Evolutionary conservation across 2,113 vertebrate species (phyloP), one percentile per base, ranked within the genome.

Genomic region (Phyllopteryx taeniolatus): DNA sequence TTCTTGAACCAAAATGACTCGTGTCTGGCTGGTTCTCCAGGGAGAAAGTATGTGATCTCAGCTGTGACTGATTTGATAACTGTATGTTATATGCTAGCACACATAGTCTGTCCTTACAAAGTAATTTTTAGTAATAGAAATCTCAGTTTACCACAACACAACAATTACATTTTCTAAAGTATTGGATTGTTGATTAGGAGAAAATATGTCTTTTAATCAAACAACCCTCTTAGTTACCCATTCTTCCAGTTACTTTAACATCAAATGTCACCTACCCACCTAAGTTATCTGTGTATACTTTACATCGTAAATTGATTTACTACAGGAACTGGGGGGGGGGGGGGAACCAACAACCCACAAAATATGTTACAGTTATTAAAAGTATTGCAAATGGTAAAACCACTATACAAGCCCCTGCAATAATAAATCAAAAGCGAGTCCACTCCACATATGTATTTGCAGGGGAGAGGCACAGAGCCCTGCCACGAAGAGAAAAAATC

Each of bases 1-100:
- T 59, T 14, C 17, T 17, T 79, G 66, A 79, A 75, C 74, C 65
- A 42, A 64, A 47, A 73, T 7, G 72, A 73, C 79, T 74, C 12
- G 19, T 77, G 77, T 78, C 77, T 81, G 43, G 35, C 43, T 11
- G 7, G 20, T 20, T 79, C 72, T 51, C 53, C 39, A 22, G 19
- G 60, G 63, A 53, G 19, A 46, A 71, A 69, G 67, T 73, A 71
- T 71, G 69, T 74, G 73, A 76, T 71, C 56, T 71, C 83, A 72
- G 60, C 74, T 74, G 72, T 73, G 79, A 73, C 79, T 68, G 67
- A 42, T 76, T 85, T 72, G 43, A 81, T 60, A 76, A 74, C 67
- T 66, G 65, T 27, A 31, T 66, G 17, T 47, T 31, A 44, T 22
- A 65, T 39, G 44, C 63, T 6, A 65, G 63, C n/a, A 22, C 42